Evolutionary conservation across 2,113 vertebrate species (phyloP).

Genomic region (Jaculus jaculus): DNA sequence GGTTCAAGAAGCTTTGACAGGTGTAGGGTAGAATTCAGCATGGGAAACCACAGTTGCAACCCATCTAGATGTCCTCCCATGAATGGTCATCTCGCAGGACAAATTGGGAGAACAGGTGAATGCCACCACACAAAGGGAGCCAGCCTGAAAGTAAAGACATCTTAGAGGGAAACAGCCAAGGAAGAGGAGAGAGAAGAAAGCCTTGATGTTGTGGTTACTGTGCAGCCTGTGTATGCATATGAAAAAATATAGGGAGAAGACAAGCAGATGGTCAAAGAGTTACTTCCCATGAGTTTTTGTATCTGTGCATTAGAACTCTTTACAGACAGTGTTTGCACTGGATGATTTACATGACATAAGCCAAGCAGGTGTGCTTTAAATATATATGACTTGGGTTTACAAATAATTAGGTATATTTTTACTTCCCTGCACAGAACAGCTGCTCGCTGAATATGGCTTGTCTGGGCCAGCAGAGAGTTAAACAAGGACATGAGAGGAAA

Average conservation of each 20-base stretch:
- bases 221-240: too few species aligned
- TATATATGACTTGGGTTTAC: not conserved
- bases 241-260: not conserved
- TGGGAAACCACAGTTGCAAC: not conserved
- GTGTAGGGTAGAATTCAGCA: rapidly evolving
- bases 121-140: rapidly evolving
- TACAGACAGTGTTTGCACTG: not conserved
- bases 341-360: rapidly evolving
- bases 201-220: rapidly evolving
- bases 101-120: not conserved
- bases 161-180: too few species aligned
- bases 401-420: not conserved
- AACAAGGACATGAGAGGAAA: too few species aligned
- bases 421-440: not conserved
- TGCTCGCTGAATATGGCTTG: not conserved
- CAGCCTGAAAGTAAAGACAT: rapidly evolving
- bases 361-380: not conserved
- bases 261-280: too few species aligned
- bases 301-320: not conserved
- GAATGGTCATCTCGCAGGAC: rapidly evolving
- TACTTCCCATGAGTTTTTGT: not conserved
- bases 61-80: rapidly evolving
- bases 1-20: rapidly evolving
- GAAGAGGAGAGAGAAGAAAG: not conserved
- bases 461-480: too few species aligned